Base-by-base conservation (phyloP, 1,140 invertebrate genomes). In the Hirudo medicinalis region DNA sequence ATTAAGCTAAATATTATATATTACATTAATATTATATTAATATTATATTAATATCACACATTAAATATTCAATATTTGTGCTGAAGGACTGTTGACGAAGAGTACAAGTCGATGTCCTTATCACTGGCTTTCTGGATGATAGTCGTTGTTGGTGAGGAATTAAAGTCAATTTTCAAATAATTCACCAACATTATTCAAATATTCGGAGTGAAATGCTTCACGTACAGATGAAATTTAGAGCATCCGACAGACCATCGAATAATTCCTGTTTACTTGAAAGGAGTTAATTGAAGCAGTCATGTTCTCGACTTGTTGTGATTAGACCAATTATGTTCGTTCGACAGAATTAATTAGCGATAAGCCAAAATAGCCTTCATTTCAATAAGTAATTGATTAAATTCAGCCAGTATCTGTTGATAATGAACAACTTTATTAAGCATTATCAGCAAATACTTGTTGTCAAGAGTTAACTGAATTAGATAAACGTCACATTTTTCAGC, bases 61-160 rank as follows among this genome's bases (percentile, higher is more conserved):
- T n/a, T n/a, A n/a, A n/a, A n/a, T n/a, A n/a, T n/a, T n/a, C n/a
- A n/a, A n/a, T n/a, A n/a, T n/a, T n/a, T n/a, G n/a, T n/a, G n/a
- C n/a, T 22, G 1, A 63, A 63, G 69, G 22, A 49, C 69, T 6
- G 53, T 70, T 54, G 36, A 70, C 1, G 69, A 70, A n/a, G 69
- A 49, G 3, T 25, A 70, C 29, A 40, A 40, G 43, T 27, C 32
- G 11, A 49, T 70, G 69, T 36, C 69, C 3, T 8, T 70, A 6
- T 70, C 69, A 17, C 2, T 54, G n/a, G 69, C 69, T 5, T 53
- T 70, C 43, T 70, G 69, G 69, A 22, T 70, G 36, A 70, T 70
- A 43, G 53, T 70, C 19, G 53, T 70, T 54, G 53, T 25, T 2
- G 69, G 69, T 70, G n/a, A 27, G 15, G 13, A 17, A 49, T 49